Evolutionary conservation across 2,888 invertebrate species (phyloP).

Genomic region (Pollenia angustigena): DNA sequence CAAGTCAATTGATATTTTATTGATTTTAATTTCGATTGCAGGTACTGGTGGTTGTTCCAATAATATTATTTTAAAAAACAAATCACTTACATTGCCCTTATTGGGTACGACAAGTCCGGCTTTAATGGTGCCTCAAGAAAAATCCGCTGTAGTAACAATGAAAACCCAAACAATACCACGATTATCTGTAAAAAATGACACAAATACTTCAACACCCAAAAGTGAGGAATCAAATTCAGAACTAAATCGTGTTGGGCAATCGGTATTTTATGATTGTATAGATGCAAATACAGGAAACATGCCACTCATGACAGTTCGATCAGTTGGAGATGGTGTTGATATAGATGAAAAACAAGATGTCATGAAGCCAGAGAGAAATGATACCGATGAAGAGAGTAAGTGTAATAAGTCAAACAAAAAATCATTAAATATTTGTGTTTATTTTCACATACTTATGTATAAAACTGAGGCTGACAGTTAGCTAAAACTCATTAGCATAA

Average conservation of each 20-base stretch:
- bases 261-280: slow-evolving; percentile 84
- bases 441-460: neutral
- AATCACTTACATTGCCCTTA: slow-evolving; percentile 81
- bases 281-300: slow-evolving; percentile 79
- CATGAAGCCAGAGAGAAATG: slow-evolving; percentile 89
- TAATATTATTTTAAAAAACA: slow-evolving; percentile 74
- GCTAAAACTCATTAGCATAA: too few species aligned
- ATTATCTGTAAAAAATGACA: slow-evolving; percentile 71
- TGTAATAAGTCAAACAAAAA: slow-evolving; percentile 15
- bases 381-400: slow-evolving; percentile 90
- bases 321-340: slow-evolving; percentile 80
- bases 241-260: slow-evolving; percentile 83
- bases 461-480: neutral
- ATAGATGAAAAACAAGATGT: slow-evolving; percentile 89
- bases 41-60: slow-evolving; percentile 60
- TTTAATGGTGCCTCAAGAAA: slow-evolving; percentile 75
- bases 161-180: slow-evolving; percentile 75
- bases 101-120: slow-evolving; percentile 77
- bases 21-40: slow-evolving; percentile 55
- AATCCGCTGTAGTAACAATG: slow-evolving; percentile 60
- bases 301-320: neutral
- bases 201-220: slow-evolving; percentile 77
- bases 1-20: slow-evolving; percentile 29
- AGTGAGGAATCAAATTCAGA: slow-evolving; percentile 81
- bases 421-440: neutral